A percentile compares a stretch with the other conserved stretches of the same genome.
Evolutionary conservation across 1,140 invertebrate genomes (phyloP).

Genomic region (Panagrolaimus sp.): DNA sequence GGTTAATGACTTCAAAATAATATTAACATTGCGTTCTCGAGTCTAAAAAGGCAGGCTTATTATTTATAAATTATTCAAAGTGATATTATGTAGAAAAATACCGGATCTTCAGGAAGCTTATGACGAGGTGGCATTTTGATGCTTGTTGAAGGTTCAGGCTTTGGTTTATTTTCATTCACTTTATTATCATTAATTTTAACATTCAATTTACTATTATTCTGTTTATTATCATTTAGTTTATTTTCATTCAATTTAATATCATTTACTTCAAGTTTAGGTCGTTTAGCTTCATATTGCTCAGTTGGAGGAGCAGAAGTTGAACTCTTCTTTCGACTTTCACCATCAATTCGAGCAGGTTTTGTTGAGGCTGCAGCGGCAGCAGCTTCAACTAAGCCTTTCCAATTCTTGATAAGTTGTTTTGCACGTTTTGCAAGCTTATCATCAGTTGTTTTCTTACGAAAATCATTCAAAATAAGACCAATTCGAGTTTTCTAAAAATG

Average conservation of each 20-base stretch:
- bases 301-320: neutral
- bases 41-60: conserved; percentile 31
- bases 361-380: neutral
- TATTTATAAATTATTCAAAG: too few species aligned
- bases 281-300: neutral
- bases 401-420: conserved; percentile 91
- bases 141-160: neutral
- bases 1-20: conserved; percentile 42
- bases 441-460: conserved; percentile 86
- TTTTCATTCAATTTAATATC: neutral
- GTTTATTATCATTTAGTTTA: neutral
- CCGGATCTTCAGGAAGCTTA: conserved; percentile 1
- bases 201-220: too few species aligned
- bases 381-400: conserved; percentile 77
- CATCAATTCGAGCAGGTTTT: neutral
- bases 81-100: neutral
- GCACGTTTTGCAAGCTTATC: conserved; percentile 88
- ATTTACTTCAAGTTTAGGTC: neutral
- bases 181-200: neutral
- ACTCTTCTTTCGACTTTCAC: neutral
- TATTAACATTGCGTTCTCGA: conserved; percentile 39
- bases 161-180: conserved; percentile 2
- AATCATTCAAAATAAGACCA: conserved; percentile 94
- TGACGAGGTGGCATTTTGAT: neutral
- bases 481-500: conserved; percentile 77